Conservation (phyloP, 2,888 invertebrate genomes). For the Orthosia incerta region DNA sequence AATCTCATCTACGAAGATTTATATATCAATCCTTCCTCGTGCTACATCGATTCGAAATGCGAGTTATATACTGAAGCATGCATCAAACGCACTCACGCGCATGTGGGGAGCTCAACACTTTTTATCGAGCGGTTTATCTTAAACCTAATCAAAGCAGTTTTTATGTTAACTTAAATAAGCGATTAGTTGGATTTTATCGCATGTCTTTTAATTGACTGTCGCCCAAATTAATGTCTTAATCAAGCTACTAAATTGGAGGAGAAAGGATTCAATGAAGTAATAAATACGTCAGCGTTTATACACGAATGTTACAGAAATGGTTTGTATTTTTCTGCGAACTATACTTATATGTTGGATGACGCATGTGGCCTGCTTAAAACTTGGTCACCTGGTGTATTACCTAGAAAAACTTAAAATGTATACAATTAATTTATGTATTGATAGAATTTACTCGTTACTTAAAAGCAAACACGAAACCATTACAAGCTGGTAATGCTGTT, state of each 20-base stretch:
- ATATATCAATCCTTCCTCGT: slow-evolving; percentile 70
- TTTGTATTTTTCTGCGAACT: slow-evolving; percentile 13
- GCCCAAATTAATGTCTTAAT: slow-evolving; percentile 17
- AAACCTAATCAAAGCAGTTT: slow-evolving; percentile 25
- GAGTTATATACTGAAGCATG: slow-evolving; percentile 55
- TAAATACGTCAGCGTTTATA: slow-evolving; percentile 3
- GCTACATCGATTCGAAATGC: slow-evolving; percentile 63
- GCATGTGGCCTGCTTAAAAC: background rate
- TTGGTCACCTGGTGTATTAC: background rate
- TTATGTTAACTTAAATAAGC: slow-evolving; percentile 32
- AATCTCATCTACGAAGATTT: slow-evolving; percentile 80
- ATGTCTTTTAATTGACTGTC: slow-evolving; percentile 21
- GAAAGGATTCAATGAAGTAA: slow-evolving; percentile 37
- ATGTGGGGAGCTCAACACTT: slow-evolving; percentile 40
- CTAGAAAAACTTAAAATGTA: background rate
- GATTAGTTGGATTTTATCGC: slow-evolving; percentile 46
- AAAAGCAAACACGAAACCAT: background rate
- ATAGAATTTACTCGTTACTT: background rate
- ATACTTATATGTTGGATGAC: background rate
- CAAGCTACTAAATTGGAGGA: background rate
- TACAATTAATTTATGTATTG: no score
- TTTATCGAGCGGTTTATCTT: slow-evolving; percentile 49
- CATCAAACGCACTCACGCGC: slow-evolving; percentile 48
- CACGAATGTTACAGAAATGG: background rate
- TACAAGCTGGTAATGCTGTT: background rate